Evolutionary conservation across 2,888 invertebrate species (phyloP), one percentile per base, ranked within the genome.

Genomic region (Calliphora vomitoria): DNA sequence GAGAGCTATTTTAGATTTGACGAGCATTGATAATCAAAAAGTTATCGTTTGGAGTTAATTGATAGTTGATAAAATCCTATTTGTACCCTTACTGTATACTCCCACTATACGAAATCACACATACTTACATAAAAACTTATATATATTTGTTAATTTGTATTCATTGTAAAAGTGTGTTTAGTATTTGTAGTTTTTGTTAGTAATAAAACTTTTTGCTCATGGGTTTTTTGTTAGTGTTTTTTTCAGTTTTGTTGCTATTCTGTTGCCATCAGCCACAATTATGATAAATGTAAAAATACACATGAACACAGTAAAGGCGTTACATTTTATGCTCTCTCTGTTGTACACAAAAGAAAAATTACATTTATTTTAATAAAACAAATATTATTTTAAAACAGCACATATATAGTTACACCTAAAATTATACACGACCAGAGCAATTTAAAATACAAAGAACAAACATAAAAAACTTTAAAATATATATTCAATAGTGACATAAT

Each of bases 231-330:
- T 41, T 60, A 1, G 31, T 55, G 18, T 58, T 18, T 20, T 47
- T 62, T 62, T 35, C 13, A 18, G 18, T 53, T 55, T 75, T 82
- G 53, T 82, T 71, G 38, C n/a, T 25, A 20, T 44, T 18, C 11
- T 55, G 13, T 72, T 75, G 66, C 78, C 55, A 55, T 31, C 78
- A 66, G 78, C 53, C 78, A 72, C 71, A 78, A 79, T 84, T 84
- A 66, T 79, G 84, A 84, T 79, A 84, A 84, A 84, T 84, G 84
- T 64, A 66, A 72, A 82, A 72, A 71, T 62, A 35, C 5, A 83
- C 44, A 66, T 79, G 55, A 79, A 79, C 53, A 71, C 35, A 15
- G 47, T 72, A 58, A 66, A 78, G 79, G 84, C 72, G 47, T 58
- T 41, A 38, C 18, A 38, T 58, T 64, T 44, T 55, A 31, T 62